Base-by-base conservation (phyloP, 1,140 invertebrate species). In the Atta colombica region DNA sequence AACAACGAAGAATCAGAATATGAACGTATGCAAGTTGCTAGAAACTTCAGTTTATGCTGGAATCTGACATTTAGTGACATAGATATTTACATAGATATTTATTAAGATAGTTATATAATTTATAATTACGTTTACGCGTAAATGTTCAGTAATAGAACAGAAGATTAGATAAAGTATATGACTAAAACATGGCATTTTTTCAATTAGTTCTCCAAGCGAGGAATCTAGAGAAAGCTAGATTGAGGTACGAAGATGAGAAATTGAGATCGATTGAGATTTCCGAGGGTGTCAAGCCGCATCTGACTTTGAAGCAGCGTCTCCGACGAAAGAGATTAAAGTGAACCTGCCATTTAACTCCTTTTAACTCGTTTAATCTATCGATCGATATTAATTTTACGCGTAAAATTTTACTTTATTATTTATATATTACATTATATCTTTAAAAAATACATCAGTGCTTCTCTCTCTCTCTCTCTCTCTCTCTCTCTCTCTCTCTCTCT, bases 201-300 rank as follows among this genome's bases (percentile, higher is more conserved):
- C 90, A 94, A 86, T 87, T 94, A 51, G 61, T 96, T 16, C 91
- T 96, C 88, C 96, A 96, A 92, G 95, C 96, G 21, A 89, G 93
- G 49, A 94, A 92, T 18, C 92, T 96, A 8, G 94, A 95, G 89
- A 95, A 94, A 87, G 92, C 93, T 25, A 92, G 94, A 82, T 81
- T 89, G 53, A 93, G 90, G 51, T 96, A 96, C 88, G 93, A 96
- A 90, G 92, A 95, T 53, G 96, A 96, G 87, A 96, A 96, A 92
- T 88, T 95, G 16, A 94, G 94, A 82, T 96, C 96, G n/a, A 95
- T 96, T 21, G 90, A 93, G 58, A 89, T 95, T 60, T 92, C 93
- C 0, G 93, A 94, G 61, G 94, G 94, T 5, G 87, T 89, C 58
- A 93, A 95, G 77, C 91, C 93, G 5, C 90, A 91, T 45, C 94